Evolutionary conservation across 2,888 invertebrate genomes (phyloP).

Genomic region (Trissonchulus latispiculum): DNA sequence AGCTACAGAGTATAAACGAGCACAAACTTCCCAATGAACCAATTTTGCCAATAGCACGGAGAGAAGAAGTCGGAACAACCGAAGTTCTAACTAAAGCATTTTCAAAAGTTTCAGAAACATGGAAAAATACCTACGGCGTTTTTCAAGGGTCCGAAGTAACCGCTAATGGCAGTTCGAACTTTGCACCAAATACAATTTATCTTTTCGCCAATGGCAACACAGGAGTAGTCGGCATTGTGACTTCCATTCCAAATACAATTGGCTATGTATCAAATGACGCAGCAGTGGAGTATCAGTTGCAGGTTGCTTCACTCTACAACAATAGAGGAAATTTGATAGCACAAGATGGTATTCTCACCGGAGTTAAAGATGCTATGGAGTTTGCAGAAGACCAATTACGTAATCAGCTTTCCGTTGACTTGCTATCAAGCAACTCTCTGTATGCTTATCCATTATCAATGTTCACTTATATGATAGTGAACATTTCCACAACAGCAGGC

Average conservation of each 20-base stretch:
- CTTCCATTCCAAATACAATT: background rate
- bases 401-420: background rate
- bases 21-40: background rate
- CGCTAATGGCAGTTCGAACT: background rate
- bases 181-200: background rate
- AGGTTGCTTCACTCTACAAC: background rate
- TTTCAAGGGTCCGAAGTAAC: background rate
- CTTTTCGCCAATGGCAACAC: slow-evolving; percentile 9
- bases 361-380: background rate
- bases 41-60: background rate
- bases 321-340: background rate
- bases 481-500: background rate
- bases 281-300: background rate
- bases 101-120: background rate
- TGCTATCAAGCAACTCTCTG: background rate
- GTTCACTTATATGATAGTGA: slow-evolving; percentile 15
- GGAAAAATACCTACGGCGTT: background rate
- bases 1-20: background rate
- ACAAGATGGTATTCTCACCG: background rate
- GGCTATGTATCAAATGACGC: slow-evolving; percentile 5
- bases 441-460: slow-evolving; percentile 6
- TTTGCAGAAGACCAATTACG: background rate
- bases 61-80: background rate
- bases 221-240: slow-evolving; percentile 4
- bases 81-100: background rate